Evolutionary conservation across 2,888 invertebrate genomes (phyloP).

Genomic region (Julus scandinavius): DNA sequence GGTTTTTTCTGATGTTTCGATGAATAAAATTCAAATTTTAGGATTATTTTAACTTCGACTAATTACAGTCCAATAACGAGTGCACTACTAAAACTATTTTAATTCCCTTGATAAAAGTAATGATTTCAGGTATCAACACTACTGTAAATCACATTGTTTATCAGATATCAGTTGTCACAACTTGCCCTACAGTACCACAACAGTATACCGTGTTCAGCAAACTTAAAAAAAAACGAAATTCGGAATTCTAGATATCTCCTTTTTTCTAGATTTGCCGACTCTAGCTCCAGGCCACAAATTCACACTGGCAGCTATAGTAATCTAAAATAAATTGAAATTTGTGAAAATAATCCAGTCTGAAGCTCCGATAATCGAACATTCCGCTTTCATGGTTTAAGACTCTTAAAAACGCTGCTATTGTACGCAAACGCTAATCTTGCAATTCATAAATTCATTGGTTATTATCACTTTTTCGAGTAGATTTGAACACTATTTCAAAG

Average conservation of each 20-base stretch:
- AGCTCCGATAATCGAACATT: background rate
- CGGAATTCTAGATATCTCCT: background rate
- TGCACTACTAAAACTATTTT: no score
- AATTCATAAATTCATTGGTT: conserved; percentile 1
- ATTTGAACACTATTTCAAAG: background rate
- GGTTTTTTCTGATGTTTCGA: no score
- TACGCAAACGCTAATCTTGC: background rate
- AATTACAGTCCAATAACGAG: no score
- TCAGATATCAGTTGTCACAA: no score
- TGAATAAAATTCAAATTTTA: no score
- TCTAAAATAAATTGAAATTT: background rate
- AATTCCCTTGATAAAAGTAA: no score
- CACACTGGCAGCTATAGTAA: background rate
- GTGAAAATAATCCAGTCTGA: background rate
- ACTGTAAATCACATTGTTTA: no score
- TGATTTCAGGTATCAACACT: no score
- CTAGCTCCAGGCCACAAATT: background rate
- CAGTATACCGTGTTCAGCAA: no score
- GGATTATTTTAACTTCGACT: no score
- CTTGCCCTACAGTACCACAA: no score
- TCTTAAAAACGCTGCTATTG: background rate
- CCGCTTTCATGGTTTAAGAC: background rate
- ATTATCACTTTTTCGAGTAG: conserved; percentile 1
- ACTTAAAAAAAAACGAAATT: no score
- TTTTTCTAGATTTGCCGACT: background rate